These are phyloP conservation scores for Oenanthe melanoleuca DNA, from an alignment of 2,113 vertebrate genomes.

Conservation along the genomic window DNA sequence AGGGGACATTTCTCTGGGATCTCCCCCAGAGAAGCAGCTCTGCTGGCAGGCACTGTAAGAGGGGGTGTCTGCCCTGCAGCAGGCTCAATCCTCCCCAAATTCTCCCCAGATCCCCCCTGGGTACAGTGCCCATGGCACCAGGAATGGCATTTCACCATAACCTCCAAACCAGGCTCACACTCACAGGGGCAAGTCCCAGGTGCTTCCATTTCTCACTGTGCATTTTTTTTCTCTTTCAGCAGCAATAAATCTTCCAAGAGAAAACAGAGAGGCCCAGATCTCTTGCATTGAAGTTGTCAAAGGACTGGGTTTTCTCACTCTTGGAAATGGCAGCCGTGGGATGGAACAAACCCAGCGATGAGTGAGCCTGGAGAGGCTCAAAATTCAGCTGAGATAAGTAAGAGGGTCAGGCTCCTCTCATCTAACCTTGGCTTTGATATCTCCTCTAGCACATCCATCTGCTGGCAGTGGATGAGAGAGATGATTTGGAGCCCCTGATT, in stretches of 20 bases:
- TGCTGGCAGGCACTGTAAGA: background rate
- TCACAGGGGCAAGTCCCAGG: background rate
- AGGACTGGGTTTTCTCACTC: conserved; percentile 16
- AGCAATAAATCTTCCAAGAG: background rate
- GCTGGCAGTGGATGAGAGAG: background rate
- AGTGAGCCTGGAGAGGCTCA: conserved; percentile 18
- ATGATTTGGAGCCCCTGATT: background rate
- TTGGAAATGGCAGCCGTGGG: background rate
- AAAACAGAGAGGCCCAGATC: background rate
- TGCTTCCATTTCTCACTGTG: background rate
- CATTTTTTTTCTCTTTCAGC: background rate
- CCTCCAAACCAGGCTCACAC: background rate
- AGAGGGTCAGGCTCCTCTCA: background rate
- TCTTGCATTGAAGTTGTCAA: background rate
- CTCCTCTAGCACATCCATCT: background rate
- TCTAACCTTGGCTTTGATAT: background rate
- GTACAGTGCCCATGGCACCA: background rate
- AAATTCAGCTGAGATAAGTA: background rate
- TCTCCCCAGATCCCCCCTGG: background rate
- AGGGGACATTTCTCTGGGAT: background rate
- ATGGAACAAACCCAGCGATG: background rate
- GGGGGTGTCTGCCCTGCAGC: background rate
- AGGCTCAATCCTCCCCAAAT: background rate
- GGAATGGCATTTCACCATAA: background rate
- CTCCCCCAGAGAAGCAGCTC: background rate